Evolutionary conservation across 2,888 invertebrate genomes (phyloP), one percentile per base, ranked within the genome.

Genomic region (Leptogaster cylindrica): DNA sequence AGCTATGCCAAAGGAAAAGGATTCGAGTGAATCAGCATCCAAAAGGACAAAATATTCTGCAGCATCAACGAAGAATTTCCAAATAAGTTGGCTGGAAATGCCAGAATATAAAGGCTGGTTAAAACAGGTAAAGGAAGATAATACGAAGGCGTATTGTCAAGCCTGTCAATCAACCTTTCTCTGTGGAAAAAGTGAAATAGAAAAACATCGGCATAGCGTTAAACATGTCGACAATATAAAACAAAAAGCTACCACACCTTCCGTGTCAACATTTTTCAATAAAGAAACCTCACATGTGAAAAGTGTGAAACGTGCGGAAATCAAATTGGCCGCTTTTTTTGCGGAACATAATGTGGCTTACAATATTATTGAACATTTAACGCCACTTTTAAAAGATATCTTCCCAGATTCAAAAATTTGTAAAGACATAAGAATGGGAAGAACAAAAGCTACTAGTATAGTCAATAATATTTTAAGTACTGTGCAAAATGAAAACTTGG

Each of bases 261-360:
- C 51, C 3, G 28, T 28, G 14, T 7, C 28, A 51, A 4, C 27
- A 27, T 14, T 51, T 51, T 51, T 51, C 16, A 44, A 10, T 18
- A 27, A 25, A 12, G 27, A 51, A 10, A 12, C 51, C 5, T 16
- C 33, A n/a, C 55, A 58, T 10, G n/a, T 16, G 1, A 36, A 36
- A 20, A 16, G 14, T 18, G 55, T 39, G 2, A 33, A 58, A 20
- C 18, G 18, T 23, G 16, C 55, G 6, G 55, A 58, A 36, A 58
- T 58, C 18, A 58, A 58, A 58, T n/a, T 58, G 20, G 55, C 55
- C 18, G 36, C 55, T 12, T 58, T 58, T 18, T 58, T 20, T 58
- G 55, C 25, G 3, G 55, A 58, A 33, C 39, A 58, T 23, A 39
- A 39, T 58, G 33, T 58, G 1, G 39, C 58, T 3, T 36, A 39